A percentile compares a stretch with the other conserved stretches of the same genome.
Conservation (phyloP, 2,888 invertebrate genomes). For the Aspidapion aeneum region DNA sequence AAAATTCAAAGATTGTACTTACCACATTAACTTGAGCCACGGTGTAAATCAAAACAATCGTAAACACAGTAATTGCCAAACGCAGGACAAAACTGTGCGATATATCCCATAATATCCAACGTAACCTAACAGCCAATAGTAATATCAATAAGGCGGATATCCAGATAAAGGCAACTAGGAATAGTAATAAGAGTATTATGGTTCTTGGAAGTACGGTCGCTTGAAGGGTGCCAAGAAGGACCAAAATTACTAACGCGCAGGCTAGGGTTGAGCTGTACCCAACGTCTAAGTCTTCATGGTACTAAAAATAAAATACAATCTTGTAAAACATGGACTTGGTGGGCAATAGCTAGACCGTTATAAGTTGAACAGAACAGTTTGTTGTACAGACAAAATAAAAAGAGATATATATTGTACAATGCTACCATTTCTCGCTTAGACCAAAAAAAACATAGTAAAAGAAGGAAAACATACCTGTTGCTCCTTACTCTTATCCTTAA, state of each 20-base stretch:
- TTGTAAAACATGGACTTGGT: too few species aligned
- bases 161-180: constrained; percentile 89
- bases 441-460: too few species aligned
- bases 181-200: constrained; percentile 75
- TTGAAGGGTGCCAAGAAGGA: constrained; percentile 74
- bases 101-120: constrained; percentile 84
- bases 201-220: constrained; percentile 81
- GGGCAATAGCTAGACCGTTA: too few species aligned
- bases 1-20: too few species aligned
- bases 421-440: too few species aligned
- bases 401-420: too few species aligned
- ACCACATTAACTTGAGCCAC: constrained; percentile 93
- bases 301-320: too few species aligned
- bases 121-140: constrained; percentile 75
- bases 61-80: constrained; percentile 82
- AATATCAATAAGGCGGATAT: constrained; percentile 83
- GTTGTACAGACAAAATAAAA: too few species aligned
- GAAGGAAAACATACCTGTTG: constrained; percentile 71
- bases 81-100: constrained; percentile 79
- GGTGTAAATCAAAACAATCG: constrained; percentile 81
- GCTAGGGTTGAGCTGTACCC: constrained; percentile 82
- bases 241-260: constrained; percentile 70
- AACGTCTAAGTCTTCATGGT: constrained; percentile 80
- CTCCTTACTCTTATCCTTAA: constrained; percentile 82
- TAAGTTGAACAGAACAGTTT: too few species aligned